Base-by-base conservation (phyloP, 37 sponge, comb jelly and placozoan genomes). In the Aplysina aerophoba region DNA sequence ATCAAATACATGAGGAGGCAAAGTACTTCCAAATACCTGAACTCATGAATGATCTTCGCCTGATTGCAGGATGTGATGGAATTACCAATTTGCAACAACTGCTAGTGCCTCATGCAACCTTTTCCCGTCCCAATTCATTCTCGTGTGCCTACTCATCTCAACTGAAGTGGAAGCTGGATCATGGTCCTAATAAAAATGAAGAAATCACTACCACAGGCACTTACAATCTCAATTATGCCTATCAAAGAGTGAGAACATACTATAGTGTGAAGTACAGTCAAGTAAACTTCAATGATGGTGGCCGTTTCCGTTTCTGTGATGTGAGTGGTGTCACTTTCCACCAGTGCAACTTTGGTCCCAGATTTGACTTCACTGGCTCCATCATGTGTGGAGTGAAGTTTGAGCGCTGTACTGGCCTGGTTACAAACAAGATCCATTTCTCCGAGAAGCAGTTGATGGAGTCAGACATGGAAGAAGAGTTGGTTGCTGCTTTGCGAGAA, bases 371-470 rank as follows among this genome's bases (percentile, higher is more conserved):
- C 54, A 75, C 78, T 15, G 78, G 78, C 2, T 75, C 78, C 16
- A 44, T 75, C 41, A 21, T 75, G 53, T 75, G 33, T 41, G 78
- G 78, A 44, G 53, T 41, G 38, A 50, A 53, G 54, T 75, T 75
- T 40, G 78, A 89, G 63, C 3, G 89, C 44, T 19, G 80, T 28
- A 39, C 73, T 54, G 55, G 85, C 55, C 24, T 55, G 64, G 75
- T 85, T 83, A 34, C 86, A 67, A 5, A 93, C 84, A 27, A 64
- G 39, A 14, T 79, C 84, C 19, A 90, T 90, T 57, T 89, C 85
- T 30, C 79, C 55, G 84, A 80, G 81, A 55, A 75, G 24, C 78
- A 75, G 54, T 6, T 75, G 12, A 75, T 40, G 54, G 78, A 75
- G 12, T 53, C 54, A 2, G 78, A 40, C 21, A 50, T 53, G 54